A percentile compares a stretch with the other conserved stretches of the same genome.
Evolutionary conservation across 1,140 invertebrate species (phyloP).

Genomic region (Lordiphosa collinella): DNA sequence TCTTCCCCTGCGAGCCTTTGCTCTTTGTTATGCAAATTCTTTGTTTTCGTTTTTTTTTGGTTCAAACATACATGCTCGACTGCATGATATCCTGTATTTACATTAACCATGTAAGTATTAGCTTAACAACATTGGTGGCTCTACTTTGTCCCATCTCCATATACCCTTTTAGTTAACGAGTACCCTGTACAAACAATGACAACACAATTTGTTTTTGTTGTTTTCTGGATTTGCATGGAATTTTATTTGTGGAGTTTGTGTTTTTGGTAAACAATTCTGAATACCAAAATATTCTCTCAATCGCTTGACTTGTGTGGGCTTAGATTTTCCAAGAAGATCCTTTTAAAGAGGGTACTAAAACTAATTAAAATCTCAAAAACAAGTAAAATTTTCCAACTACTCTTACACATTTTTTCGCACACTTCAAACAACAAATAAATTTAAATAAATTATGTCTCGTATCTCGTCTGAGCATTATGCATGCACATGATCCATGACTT

Average conservation of each 20-base stretch:
- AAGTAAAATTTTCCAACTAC: too few relatives aligned
- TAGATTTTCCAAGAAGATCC: too few relatives aligned
- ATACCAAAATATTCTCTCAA: too few relatives aligned
- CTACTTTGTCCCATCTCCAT: conserved; percentile 17
- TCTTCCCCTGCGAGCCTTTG: conserved; percentile 7
- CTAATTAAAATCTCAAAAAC: too few relatives aligned
- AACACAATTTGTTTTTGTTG: conserved; percentile 52
- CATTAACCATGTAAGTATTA: too few relatives aligned
- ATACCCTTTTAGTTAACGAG: conserved; percentile 33
- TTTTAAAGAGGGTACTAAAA: too few relatives aligned
- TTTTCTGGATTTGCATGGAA: conserved; percentile 46
- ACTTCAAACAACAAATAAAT: conserved; percentile 41
- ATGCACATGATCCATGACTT: conserved; percentile 50
- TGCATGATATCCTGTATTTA: too few relatives aligned
- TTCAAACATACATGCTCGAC: too few relatives aligned
- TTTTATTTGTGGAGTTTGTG: conserved; percentile 29
- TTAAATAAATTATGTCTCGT: conserved; percentile 46
- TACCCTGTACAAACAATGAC: conserved; percentile 30
- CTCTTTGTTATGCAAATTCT: conserved; percentile 71
- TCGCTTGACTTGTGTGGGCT: too few relatives aligned
- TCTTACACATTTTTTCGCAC: conserved; percentile 19
- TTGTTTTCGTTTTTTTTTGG: conserved; percentile 30
- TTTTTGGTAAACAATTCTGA: neutral
- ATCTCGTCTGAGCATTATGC: conserved; percentile 50
- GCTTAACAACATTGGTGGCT: too few relatives aligned